Percentiles rank a stretch among this genome's conserved stretches.
Conservation (phyloP, 1,140 invertebrate genomes). For the Campoletis sonorensis region DNA sequence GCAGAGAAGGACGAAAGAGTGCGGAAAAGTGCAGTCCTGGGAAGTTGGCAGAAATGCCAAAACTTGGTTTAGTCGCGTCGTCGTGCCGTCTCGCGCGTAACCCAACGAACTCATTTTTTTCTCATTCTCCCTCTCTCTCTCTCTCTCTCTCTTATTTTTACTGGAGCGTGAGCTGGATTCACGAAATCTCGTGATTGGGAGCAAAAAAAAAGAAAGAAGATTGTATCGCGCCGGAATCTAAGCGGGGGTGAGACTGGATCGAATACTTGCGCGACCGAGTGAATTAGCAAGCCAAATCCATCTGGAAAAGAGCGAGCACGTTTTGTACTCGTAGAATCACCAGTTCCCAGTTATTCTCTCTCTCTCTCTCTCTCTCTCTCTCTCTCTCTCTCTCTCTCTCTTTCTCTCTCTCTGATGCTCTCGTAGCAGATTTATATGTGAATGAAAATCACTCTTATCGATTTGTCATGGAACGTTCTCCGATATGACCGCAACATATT, state of each 20-base stretch:
- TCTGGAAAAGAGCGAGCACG: not conserved
- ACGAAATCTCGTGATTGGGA: not conserved
- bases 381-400: not conserved
- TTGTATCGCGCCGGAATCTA: not conserved
- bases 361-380: slow-evolving; percentile 30
- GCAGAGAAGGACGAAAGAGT: slow-evolving; percentile 45
- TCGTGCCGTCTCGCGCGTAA: not conserved
- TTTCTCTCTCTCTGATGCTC: not conserved
- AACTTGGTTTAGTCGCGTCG: slow-evolving; percentile 51
- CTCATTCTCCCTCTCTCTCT: not conserved
- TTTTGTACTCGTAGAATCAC: slow-evolving; percentile 33
- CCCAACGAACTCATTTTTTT: slow-evolving; percentile 27
- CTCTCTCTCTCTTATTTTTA: not conserved
- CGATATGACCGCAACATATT: slow-evolving; percentile 41
- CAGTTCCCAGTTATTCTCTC: slow-evolving; percentile 24
- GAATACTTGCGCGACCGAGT: slow-evolving; percentile 2
- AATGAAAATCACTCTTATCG: slow-evolving; percentile 43
- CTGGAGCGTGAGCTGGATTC: not conserved
- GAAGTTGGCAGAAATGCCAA: slow-evolving; percentile 64
- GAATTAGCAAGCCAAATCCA: slow-evolving; percentile 58
- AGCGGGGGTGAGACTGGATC: not conserved
- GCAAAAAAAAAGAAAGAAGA: not conserved
- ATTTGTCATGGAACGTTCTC: slow-evolving; percentile 31
- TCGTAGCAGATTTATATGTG: slow-evolving; percentile 34
- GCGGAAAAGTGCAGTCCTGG: slow-evolving; percentile 53